Conservation (phyloP, 2,113 vertebrate genomes). For the Camelus dromedarius region DNA sequence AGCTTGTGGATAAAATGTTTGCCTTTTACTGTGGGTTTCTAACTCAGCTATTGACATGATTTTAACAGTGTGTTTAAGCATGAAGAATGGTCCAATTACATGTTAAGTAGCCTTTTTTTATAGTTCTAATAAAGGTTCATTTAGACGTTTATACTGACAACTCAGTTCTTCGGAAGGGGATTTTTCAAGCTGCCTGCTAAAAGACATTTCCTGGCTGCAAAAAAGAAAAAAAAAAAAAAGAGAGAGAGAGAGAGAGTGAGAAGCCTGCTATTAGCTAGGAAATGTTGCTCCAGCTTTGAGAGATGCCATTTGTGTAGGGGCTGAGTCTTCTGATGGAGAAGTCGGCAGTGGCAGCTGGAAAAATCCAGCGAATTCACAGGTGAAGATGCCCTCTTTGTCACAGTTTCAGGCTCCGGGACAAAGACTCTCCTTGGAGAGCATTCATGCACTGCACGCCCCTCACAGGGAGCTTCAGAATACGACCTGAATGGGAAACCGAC, state of each 20-base stretch:
- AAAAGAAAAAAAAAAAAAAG: neutral
- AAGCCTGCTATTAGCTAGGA: neutral
- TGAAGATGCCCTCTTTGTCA: constrained; percentile 76
- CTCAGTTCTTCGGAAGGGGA: constrained; percentile 50
- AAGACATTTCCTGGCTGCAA: neutral
- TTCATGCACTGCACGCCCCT: constrained; percentile 59
- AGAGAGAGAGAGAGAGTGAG: too few relatives aligned
- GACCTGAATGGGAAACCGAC: constrained; percentile 18
- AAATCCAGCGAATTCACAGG: constrained; percentile 78
- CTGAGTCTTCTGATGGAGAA: neutral
- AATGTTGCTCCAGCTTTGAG: neutral
- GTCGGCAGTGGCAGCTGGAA: constrained; percentile 53
- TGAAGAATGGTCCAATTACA: constrained; percentile 70
- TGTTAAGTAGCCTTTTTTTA: constrained; percentile 70
- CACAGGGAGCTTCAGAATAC: constrained; percentile 68
- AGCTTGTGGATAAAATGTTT: constrained; percentile 53
- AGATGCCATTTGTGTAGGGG: neutral
- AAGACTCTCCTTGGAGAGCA: constrained; percentile 71
- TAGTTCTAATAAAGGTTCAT: constrained; percentile 68
- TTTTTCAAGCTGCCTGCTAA: constrained; percentile 58
- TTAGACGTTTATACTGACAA: constrained; percentile 68
- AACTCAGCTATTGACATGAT: constrained; percentile 55
- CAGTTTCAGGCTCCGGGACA: constrained; percentile 51
- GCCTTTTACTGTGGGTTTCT: constrained; percentile 52
- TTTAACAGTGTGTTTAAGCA: constrained; percentile 77